A percentile compares a stretch with the other conserved stretches of the same genome.
phyloP scores from a whole-genome alignment of 1,140 invertebrate genomes.

The Reticulitermes speratus region DNA sequence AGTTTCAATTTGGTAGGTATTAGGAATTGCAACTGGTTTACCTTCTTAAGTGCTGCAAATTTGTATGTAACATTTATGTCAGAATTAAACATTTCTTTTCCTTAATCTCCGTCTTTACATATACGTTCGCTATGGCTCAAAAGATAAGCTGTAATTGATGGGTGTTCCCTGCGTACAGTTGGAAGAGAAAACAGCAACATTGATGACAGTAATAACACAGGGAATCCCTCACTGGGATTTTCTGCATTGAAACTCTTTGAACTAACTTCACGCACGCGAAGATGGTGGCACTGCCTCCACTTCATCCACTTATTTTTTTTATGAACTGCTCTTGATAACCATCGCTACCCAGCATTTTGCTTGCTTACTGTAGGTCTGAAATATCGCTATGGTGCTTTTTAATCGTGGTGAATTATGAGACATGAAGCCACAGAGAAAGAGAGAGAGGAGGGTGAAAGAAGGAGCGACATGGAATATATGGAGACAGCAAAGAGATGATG shows the following conservation, averaged over 20 bases:
- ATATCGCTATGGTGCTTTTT: neutral
- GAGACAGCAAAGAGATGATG: neutral
- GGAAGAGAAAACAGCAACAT: neutral
- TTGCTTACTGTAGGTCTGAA: conserved; percentile 8
- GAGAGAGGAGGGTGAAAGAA: neutral
- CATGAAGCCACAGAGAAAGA: neutral
- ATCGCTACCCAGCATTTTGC: neutral
- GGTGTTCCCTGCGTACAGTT: neutral
- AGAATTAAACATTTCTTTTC: no score
- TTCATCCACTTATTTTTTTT: neutral
- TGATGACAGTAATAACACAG: neutral
- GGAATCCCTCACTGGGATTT: neutral
- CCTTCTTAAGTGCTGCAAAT: no score
- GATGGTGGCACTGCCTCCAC: neutral
- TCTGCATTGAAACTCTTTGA: neutral
- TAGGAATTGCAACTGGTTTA: no score
- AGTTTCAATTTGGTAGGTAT: no score
- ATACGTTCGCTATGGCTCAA: no score
- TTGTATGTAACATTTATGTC: no score
- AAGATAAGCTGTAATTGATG: no score
- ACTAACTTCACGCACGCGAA: neutral
- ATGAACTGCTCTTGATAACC: neutral
- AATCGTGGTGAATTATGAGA: conserved; percentile 10
- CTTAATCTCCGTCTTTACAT: no score
- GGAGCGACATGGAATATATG: neutral